Evolutionary conservation across 92 coral and sea anemone species (phyloP), one percentile per base, ranked within the genome.

Genomic region (Siderastrea siderea): DNA sequence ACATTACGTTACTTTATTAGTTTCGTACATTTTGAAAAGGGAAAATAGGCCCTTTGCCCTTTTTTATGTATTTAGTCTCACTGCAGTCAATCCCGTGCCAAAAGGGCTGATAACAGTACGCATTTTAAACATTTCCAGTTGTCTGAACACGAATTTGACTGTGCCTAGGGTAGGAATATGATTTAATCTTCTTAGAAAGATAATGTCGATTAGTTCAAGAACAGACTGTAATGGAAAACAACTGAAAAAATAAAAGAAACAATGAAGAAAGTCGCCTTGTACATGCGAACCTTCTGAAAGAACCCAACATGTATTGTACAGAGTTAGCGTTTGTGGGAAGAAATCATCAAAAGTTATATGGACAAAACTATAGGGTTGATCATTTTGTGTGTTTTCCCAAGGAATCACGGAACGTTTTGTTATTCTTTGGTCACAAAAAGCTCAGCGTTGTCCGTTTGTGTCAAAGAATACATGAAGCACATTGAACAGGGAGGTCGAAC

Each of bases 401-500:
- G 59, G 74, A 26, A 65, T 51, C 45, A 48, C 13, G 6, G 19
- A 80, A 65, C 1, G 48, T 53, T 66, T 80, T 80, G 51, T 70
- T 69, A 68, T 81, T 81, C 64, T 49, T 82, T 70, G 78, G 67
- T 55, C 75, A 69, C 66, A n/a, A 69, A 59, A 83, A 48, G 44
- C 87, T 74, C 71, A 84, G 87, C 87, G 81, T 84, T 84, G 79
- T 84, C 81, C 87, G 16, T 63, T 51, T 60, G 75, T 50, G 73
- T 84, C 60, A 73, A 73, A 84, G 74, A 84, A 71, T 72, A 74
- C 70, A 84, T 64, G 80, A 14, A 47, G 87, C 72, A 84, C 73
- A 73, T 74, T 84, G 79, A 73, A 50, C 80, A 52, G 79, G 87
- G 87, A 73, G 87, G 87, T 73, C 87, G n/a, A 19, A 7, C 87